Evolutionary conservation across 2,888 invertebrate genomes (phyloP).

Genomic region (Drosophila trichaetosa): DNA sequence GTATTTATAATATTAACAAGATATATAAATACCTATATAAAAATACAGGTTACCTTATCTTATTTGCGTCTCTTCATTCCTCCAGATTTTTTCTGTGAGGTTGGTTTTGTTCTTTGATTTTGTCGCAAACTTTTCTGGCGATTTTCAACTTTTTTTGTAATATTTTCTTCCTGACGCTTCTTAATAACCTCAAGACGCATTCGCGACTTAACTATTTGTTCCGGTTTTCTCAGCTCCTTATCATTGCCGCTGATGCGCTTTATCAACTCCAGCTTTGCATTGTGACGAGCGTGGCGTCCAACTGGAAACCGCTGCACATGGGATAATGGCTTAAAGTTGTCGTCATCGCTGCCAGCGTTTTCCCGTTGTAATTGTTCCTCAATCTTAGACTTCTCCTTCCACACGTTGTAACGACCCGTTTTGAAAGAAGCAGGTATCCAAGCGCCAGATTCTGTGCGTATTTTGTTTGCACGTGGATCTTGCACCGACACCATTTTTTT

Average conservation of each 20-base stretch:
- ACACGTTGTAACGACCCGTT: slow-evolving; percentile 93
- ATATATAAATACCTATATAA: neutral
- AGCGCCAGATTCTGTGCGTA: slow-evolving; percentile 97
- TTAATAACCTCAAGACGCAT: slow-evolving; percentile 87
- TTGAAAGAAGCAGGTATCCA: slow-evolving; percentile 98
- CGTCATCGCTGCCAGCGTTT: slow-evolving; percentile 79
- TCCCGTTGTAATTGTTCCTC: slow-evolving; percentile 83
- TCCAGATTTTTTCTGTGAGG: slow-evolving; percentile 38
- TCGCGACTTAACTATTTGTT: slow-evolving; percentile 92
- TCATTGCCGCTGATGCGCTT: slow-evolving; percentile 85
- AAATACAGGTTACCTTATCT: neutral
- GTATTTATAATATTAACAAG: neutral
- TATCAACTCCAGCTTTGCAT: slow-evolving; percentile 89
- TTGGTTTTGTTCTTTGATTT: slow-evolving; percentile 64
- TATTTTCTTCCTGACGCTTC: slow-evolving; percentile 87
- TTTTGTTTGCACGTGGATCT: slow-evolving; percentile 89
- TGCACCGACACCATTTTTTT: slow-evolving; percentile 94
- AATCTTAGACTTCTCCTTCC: slow-evolving; percentile 90
- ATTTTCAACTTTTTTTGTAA: slow-evolving; percentile 84
- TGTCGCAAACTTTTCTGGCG: slow-evolving; percentile 84
- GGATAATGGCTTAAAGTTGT: slow-evolving; percentile 73
- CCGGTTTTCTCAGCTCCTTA: slow-evolving; percentile 89
- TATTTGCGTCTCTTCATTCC: slow-evolving; percentile 47
- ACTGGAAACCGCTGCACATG: slow-evolving; percentile 84
- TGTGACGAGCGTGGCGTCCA: slow-evolving; percentile 92